Percentiles rank a stretch among this genome's conserved stretches.
phyloP scores from a whole-genome alignment of 2,888 invertebrate genomes.

The Apamea monoglypha region DNA sequence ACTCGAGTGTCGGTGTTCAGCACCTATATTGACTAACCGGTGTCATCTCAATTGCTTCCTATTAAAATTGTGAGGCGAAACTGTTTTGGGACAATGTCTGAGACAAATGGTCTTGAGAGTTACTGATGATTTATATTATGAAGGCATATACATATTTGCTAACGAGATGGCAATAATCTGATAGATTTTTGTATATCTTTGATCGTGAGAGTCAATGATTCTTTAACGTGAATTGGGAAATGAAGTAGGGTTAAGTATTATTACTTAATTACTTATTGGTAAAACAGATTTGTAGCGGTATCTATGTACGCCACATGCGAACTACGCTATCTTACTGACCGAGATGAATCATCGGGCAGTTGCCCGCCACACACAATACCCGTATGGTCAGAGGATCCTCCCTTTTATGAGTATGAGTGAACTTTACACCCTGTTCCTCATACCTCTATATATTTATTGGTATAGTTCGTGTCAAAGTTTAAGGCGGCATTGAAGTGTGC shows the following conservation, averaged over 20 bases:
- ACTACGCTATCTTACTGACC: too few relatives aligned
- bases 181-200: background rate
- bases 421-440: too few relatives aligned
- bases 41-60: slow-evolving; percentile 59
- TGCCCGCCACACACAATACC: too few relatives aligned
- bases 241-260: background rate
- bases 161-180: background rate
- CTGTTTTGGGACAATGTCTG: slow-evolving; percentile 53
- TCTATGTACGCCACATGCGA: too few relatives aligned
- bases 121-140: slow-evolving; percentile 33
- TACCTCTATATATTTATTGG: background rate
- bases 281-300: background rate
- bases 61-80: slow-evolving; percentile 46
- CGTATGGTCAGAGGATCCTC: too few relatives aligned
- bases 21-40: slow-evolving; percentile 49
- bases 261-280: too few relatives aligned
- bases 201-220: background rate
- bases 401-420: too few relatives aligned
- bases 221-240: background rate
- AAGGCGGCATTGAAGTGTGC: background rate
- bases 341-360: too few relatives aligned
- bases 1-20: slow-evolving; percentile 57
- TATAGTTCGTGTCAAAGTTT: background rate
- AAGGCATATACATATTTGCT: background rate
- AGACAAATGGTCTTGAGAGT: slow-evolving; percentile 51